Conservation (phyloP, 2,888 invertebrate species). For the Microchrysa polita region DNA sequence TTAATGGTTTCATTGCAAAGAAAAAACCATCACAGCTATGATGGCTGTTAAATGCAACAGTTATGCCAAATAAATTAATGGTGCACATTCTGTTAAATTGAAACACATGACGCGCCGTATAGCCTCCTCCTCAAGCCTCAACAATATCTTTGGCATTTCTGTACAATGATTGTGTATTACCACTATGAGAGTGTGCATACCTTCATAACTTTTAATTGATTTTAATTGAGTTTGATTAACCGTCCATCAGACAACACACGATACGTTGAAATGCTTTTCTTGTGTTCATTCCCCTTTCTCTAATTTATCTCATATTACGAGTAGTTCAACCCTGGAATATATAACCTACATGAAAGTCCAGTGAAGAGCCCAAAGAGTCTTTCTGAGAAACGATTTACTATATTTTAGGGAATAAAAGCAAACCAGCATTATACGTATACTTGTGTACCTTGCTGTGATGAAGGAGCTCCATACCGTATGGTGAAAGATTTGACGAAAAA, state of each 20-base stretch:
- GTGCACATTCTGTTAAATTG: slow-evolving; percentile 6
- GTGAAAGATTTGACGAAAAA: slow-evolving; percentile 36
- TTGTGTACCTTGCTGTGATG: slow-evolving; percentile 20
- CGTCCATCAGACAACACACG: slow-evolving; percentile 15
- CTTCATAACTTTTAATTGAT: slow-evolving; percentile 48
- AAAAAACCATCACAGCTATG: neutral
- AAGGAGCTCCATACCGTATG: slow-evolving; percentile 13
- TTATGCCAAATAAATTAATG: slow-evolving; percentile 9
- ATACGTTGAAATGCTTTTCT: slow-evolving; percentile 19
- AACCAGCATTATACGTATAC: too few relatives aligned
- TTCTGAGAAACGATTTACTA: slow-evolving; percentile 35
- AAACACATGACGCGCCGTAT: neutral
- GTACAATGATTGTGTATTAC: slow-evolving; percentile 17
- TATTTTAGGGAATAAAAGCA: slow-evolving; percentile 12
- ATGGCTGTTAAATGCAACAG: slow-evolving; percentile 16
- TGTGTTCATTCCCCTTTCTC: slow-evolving; percentile 38
- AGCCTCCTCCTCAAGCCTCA: neutral
- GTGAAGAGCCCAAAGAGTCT: slow-evolving; percentile 6
- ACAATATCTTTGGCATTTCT: neutral
- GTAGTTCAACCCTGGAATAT: slow-evolving; percentile 10
- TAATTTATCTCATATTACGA: neutral
- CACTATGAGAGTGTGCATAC: slow-evolving; percentile 32
- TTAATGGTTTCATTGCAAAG: neutral
- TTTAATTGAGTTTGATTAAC: slow-evolving; percentile 47
- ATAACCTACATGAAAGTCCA: slow-evolving; percentile 32